Evolutionary conservation across 2,888 invertebrate species (phyloP), one percentile per base, ranked within the genome.

Genomic region (Xestia ashworthii): DNA sequence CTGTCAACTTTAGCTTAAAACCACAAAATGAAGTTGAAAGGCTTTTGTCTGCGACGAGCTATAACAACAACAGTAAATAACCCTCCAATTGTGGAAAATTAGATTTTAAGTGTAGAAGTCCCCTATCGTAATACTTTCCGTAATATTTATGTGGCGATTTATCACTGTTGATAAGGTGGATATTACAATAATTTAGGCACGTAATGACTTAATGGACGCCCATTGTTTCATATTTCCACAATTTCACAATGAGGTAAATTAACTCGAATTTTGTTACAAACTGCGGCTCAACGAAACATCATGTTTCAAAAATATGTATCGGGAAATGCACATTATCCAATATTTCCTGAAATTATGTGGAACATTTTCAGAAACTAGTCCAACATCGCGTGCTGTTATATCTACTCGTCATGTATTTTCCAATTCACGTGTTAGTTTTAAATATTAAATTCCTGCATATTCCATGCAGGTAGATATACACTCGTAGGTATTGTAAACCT

Each of bases 131-230:
- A 83, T 69, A 64, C 58, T 69, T 77, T 73, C 66, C 68, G 67
- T 65, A 53, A 79, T 73, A 78, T 80, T 87, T 74, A 85, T 69
- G 77, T 25, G 74, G 71, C 81, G 80, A 84, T 87, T 81, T 81
- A 78, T 82, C 74, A 81, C 71, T 68, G 19, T 19, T 69, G 78
- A 85, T 83, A 87, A 87, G 80, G 64, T 55, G 22, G 60, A 53
- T 70, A 74, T 78, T 84, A 81, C 66, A 62, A 80, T 84, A 78
- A 85, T 85, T 81, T 77, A 71, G 74, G 64, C 62, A 68, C 68
- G 38, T 83, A 83, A 84, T 84, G 73, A 83, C 84, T 82, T 86
- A 86, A 88, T 84, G 75, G 74, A 78, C 74, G 75, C 58, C 76
- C 74, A 83, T 88, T 87, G 75, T 85, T 78, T 79, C 60, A 74